Conservation (phyloP, 2,888 invertebrate species). For the Drosophila mercatorum region DNA sequence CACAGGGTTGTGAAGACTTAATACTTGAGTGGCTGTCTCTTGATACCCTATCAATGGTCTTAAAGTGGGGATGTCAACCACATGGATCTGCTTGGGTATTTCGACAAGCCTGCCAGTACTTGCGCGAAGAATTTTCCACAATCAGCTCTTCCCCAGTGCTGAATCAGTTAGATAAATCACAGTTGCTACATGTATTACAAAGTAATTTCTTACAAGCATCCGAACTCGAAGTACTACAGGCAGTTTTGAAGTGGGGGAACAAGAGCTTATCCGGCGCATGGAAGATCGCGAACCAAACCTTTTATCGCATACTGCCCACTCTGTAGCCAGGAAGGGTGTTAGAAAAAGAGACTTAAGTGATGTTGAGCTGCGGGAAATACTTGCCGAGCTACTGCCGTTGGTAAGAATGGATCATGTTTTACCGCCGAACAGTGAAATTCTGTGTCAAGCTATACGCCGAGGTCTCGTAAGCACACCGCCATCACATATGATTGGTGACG, state of each 20-base stretch:
- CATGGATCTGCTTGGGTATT: conserved; percentile 97
- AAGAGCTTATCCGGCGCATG: conserved; percentile 91
- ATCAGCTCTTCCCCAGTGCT: conserved; percentile 90
- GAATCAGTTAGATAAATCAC: conserved; percentile 90
- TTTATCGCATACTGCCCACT: conserved; percentile 96
- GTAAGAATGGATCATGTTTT: conserved; percentile 96
- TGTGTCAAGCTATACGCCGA: conserved; percentile 88
- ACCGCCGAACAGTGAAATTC: conserved; percentile 92
- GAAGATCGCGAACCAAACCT: conserved; percentile 96
- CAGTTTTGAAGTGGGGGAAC: conserved; percentile 95
- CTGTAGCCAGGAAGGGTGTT: conserved; percentile 92
- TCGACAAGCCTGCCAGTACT: conserved; percentile 94
- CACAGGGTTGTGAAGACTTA: conserved; percentile 98
- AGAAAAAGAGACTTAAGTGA: conserved; percentile 93
- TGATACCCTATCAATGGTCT: conserved; percentile 93
- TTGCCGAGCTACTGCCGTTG: conserved; percentile 92
- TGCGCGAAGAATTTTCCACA: conserved; percentile 95
- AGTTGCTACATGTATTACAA: conserved; percentile 90
- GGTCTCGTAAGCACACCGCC: conserved; percentile 93
- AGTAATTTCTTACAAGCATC: conserved; percentile 93
- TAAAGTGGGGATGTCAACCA: conserved; percentile 94
- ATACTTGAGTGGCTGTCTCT: conserved; percentile 93
- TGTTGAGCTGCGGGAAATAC: conserved; percentile 92
- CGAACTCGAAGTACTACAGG: conserved; percentile 94
- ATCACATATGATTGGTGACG: conserved; percentile 93